Base-by-base conservation (phyloP, 2,888 invertebrate genomes). In the Hybos culiciformis region DNA sequence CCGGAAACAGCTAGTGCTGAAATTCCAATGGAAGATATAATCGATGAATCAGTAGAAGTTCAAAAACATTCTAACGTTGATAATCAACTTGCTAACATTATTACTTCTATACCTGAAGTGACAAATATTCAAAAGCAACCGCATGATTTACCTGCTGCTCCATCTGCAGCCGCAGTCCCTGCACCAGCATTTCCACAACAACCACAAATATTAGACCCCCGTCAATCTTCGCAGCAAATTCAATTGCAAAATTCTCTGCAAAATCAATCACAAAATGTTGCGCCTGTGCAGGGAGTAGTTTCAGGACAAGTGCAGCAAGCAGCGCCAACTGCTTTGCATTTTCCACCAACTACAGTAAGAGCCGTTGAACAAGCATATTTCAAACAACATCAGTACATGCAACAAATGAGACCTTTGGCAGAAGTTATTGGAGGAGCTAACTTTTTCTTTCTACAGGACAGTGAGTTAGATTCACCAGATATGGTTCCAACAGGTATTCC, bases 371-470 rank as follows among this genome's bases (percentile, higher is more conserved):
- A 76, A 54, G 74, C 72, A n/a, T 77, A 74, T 53, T 77, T 75
- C 51, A 69, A 75, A 6, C 71, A 71, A 44, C 70, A 70, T 44
- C 73, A 73, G 52, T 72, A 73, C 52, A 70, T 70, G 7, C 69
- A 72, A 42, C 73, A 72, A 56, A 53, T 63, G 57, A 70, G 76
- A 47, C 83, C 83, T 4, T 73, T 84, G 48, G 73, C 81, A 11
- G 84, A 85, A 57, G 80, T 84, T 23, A 77, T 84, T 51, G 83
- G 83, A 21, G 73, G 77, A 7, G 81, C 82, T 45, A 83, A 79
- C 60, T 83, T 84, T 66, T 82, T 76, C 62, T 85, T 85, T 63
- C 72, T 91, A 43, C 90, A 93, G 70, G 91, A 93, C 58, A 91
- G 91, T 18, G 91, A 91, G 67, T 71, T 87, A 50, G 87, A 87